Percentiles rank a stretch among this genome's conserved stretches.
Conservation (phyloP, 2,888 invertebrate genomes). For the Leptinotarsa peninsularis region DNA sequence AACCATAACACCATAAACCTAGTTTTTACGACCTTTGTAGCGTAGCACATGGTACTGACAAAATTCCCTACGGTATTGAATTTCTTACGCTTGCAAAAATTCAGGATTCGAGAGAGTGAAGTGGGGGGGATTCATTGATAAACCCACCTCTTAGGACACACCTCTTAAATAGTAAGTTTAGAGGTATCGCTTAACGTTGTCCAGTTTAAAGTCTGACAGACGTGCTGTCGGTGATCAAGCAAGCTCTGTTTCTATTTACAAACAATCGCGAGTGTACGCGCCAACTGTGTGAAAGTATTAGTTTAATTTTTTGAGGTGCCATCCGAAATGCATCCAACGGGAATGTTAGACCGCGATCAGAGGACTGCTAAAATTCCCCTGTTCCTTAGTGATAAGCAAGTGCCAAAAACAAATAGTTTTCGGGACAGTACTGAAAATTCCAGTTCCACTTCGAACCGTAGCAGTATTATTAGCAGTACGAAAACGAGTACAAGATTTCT, state of each 20-base stretch:
- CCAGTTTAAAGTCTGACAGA: slow-evolving; percentile 48
- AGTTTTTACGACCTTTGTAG: background rate
- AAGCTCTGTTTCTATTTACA: slow-evolving; percentile 42
- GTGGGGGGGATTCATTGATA: slow-evolving; percentile 45
- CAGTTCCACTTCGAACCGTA: slow-evolving; percentile 30
- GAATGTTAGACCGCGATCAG: slow-evolving; percentile 64
- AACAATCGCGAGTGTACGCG: slow-evolving; percentile 39
- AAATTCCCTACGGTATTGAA: slow-evolving; percentile 20
- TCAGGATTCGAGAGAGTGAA: slow-evolving; percentile 16
- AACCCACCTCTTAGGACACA: slow-evolving; percentile 49
- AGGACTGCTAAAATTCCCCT: slow-evolving; percentile 59
- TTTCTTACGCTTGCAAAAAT: slow-evolving; percentile 23
- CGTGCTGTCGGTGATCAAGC: slow-evolving; percentile 44
- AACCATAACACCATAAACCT: slow-evolving; percentile 4
- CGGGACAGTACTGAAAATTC: slow-evolving; percentile 17
- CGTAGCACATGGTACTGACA: slow-evolving; percentile 2
- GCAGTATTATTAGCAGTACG: slow-evolving; percentile 39
- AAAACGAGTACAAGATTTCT: slow-evolving; percentile 43
- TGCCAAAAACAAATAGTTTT: slow-evolving; percentile 38
- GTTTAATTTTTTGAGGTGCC: slow-evolving; percentile 8
- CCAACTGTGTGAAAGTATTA: slow-evolving; percentile 31
- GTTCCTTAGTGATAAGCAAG: slow-evolving; percentile 40
- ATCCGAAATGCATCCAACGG: slow-evolving; percentile 46
- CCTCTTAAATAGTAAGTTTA: slow-evolving; percentile 49
- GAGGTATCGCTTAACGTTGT: slow-evolving; percentile 44